phyloP scores from a whole-genome alignment of 2,797 vertebrate species.

The Coluber constrictor region DNA sequence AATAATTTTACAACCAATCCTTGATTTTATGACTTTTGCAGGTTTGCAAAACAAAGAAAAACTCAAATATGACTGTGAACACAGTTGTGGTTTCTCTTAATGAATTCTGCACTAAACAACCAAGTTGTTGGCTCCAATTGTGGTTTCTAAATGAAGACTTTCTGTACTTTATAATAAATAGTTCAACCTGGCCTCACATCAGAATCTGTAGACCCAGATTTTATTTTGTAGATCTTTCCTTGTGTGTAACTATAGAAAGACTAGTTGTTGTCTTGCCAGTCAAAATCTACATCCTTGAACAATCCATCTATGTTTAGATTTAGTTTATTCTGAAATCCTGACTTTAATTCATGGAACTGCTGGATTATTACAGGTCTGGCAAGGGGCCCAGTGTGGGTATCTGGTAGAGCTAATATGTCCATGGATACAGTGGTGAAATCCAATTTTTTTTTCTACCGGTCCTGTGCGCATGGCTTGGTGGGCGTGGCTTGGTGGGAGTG shows the following conservation, averaged over 20 bases:
- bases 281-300: not conserved
- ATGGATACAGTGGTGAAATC: not conserved
- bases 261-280: not conserved
- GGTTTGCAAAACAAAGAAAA: not conserved
- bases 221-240: not conserved
- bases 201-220: not conserved
- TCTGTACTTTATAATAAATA: not conserved
- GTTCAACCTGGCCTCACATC: not conserved
- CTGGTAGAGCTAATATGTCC: not conserved
- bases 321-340: not conserved
- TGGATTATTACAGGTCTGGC: not conserved
- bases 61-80: not conserved
- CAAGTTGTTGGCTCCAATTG: not conserved
- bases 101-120: not conserved
- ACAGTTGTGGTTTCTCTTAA: not conserved
- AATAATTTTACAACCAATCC: not conserved
- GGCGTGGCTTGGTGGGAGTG: too few relatives aligned
- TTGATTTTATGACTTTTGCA: not conserved
- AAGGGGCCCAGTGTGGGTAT: not conserved
- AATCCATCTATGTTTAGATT: not conserved
- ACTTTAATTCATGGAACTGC: not conserved
- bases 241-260: not conserved
- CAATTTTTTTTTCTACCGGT: too few relatives aligned
- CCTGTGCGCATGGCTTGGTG: too few relatives aligned
- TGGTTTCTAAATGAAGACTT: not conserved